Evolutionary conservation across 2,888 invertebrate species (phyloP).

Genomic region (Cordilura impudica): DNA sequence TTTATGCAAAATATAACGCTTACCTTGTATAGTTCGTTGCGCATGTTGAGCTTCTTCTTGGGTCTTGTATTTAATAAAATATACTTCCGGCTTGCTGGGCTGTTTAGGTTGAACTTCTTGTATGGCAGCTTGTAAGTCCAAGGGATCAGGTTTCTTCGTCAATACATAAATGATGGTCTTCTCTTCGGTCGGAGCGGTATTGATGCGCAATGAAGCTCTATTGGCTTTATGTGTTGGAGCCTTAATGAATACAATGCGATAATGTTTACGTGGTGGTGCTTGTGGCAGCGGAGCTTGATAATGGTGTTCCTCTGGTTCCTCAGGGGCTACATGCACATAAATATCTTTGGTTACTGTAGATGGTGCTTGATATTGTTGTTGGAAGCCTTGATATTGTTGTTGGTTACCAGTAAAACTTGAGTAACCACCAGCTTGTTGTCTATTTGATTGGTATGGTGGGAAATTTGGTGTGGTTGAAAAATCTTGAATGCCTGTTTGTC

Average conservation of each 20-base stretch:
- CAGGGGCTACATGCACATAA: conserved; percentile 76
- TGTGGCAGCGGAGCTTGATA: conserved; percentile 64
- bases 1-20: no score
- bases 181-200: conserved; percentile 74
- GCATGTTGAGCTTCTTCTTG: conserved; percentile 77
- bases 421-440: conserved; percentile 24
- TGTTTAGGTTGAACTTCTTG: conserved; percentile 72
- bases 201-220: conserved; percentile 68
- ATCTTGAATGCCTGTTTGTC: conserved; percentile 42
- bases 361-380: conserved; percentile 53
- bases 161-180: conserved; percentile 77
- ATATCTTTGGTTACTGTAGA: conserved; percentile 75
- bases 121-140: conserved; percentile 72
- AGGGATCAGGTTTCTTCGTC: conserved; percentile 74
- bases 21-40: conserved; percentile 77
- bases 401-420: conserved; percentile 38
- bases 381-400: conserved; percentile 53
- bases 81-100: conserved; percentile 77
- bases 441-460: conserved; percentile 26
- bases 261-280: conserved; percentile 74
- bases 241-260: conserved; percentile 77
- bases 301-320: conserved; percentile 71
- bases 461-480: conserved; percentile 44
- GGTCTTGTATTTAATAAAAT: conserved; percentile 77
- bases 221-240: conserved; percentile 71